Percentiles rank a stretch among this genome's conserved stretches.
phyloP scores from a whole-genome alignment of 2,113 vertebrate species.

The Labeo catla region DNA sequence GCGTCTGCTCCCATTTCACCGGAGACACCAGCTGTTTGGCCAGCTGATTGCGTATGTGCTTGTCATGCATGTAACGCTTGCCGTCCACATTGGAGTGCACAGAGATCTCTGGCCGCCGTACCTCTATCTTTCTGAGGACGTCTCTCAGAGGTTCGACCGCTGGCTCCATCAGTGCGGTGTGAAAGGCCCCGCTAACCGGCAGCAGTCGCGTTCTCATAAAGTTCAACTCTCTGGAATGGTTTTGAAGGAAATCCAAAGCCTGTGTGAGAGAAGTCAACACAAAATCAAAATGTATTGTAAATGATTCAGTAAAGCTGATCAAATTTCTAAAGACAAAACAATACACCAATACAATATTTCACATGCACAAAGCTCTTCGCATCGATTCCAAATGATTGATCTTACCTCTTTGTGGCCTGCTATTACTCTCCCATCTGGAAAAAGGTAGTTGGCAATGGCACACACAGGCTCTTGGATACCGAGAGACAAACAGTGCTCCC shows the following conservation, averaged over 20 bases:
- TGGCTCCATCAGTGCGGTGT: slow-evolving; percentile 86
- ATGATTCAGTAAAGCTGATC: not conserved
- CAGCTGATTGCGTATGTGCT: slow-evolving; percentile 80
- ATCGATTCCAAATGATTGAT: not conserved
- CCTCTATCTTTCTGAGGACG: slow-evolving; percentile 76
- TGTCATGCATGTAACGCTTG: slow-evolving; percentile 80
- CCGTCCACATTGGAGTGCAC: slow-evolving; percentile 89
- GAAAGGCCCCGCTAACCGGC: slow-evolving; percentile 91
- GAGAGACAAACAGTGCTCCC: slow-evolving; percentile 81
- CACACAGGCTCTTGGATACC: slow-evolving; percentile 87
- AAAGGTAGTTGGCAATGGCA: slow-evolving; percentile 88
- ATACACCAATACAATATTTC: not conserved
- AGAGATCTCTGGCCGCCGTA: slow-evolving; percentile 81
- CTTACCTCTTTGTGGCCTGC: slow-evolving; percentile 89
- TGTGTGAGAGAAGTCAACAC: slow-evolving; percentile 57
- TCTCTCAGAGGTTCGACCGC: slow-evolving; percentile 80
- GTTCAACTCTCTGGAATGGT: slow-evolving; percentile 79
- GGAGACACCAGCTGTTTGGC: slow-evolving; percentile 87
- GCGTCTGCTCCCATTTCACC: slow-evolving; percentile 93
- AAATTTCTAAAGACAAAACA: no score
- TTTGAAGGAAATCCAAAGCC: slow-evolving; percentile 90
- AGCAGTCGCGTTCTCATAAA: slow-evolving; percentile 81
- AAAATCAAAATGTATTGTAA: not conserved
- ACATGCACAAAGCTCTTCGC: not conserved
- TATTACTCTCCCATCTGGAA: slow-evolving; percentile 91